phyloP scores from a whole-genome alignment of 2,113 vertebrate genomes.

The Pachycephala philippinensis region DNA sequence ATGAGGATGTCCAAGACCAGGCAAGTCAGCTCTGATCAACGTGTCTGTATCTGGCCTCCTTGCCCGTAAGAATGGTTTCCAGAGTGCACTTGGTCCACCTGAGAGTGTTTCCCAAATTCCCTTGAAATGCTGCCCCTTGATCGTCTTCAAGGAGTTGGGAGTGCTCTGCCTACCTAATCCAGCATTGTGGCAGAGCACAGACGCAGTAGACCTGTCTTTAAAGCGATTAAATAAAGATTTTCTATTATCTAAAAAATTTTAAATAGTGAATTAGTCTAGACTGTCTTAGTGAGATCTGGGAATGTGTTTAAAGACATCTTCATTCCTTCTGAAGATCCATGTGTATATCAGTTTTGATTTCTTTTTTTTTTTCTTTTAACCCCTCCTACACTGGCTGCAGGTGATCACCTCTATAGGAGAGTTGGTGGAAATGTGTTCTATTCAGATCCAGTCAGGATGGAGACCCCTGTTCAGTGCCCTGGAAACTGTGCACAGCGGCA shows the following conservation, averaged over 20 bases:
- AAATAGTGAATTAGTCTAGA: neutral
- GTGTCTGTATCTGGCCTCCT: neutral
- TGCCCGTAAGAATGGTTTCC: neutral
- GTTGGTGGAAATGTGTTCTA: conserved; percentile 94
- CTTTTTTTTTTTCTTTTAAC: neutral
- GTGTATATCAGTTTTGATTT: neutral
- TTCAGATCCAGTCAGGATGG: conserved; percentile 95
- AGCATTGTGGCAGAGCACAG: neutral
- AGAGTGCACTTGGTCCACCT: neutral
- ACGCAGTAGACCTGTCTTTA: neutral
- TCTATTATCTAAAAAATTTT: neutral
- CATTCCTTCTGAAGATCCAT: neutral
- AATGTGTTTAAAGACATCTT: neutral
- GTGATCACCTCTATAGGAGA: conserved; percentile 95
- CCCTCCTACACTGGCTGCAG: conserved; percentile 58
- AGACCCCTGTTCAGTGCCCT: conserved; percentile 94
- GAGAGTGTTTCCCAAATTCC: neutral
- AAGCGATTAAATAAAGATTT: neutral
- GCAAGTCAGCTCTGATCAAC: conserved; percentile 46
- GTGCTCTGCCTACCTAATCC: neutral
- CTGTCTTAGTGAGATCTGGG: neutral
- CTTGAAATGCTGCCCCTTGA: neutral
- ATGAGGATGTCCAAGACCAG: conserved; percentile 98
- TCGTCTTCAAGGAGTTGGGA: neutral
- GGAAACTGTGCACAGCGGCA: conserved; percentile 86